Evolutionary conservation across 1,140 invertebrate genomes (phyloP).

Genomic region (Drosophila tsacasi): DNA sequence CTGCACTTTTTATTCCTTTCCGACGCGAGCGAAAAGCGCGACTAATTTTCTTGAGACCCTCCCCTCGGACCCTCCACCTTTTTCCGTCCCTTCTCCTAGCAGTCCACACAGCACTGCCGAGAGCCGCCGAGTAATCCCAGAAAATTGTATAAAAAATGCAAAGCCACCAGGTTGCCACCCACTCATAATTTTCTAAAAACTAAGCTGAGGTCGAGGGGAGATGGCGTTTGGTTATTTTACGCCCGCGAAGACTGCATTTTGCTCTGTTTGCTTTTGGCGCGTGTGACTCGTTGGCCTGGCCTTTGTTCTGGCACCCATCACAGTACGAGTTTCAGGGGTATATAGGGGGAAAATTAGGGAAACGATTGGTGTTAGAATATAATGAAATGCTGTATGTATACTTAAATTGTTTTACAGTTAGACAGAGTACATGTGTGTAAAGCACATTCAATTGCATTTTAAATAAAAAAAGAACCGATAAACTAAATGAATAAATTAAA

Average conservation of each 20-base stretch:
- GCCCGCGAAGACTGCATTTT: constrained; percentile 48
- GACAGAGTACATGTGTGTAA: no score
- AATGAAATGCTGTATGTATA: no score
- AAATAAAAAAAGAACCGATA: no score
- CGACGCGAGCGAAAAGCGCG: constrained; percentile 68
- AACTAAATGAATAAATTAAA: no score
- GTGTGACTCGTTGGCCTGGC: constrained; percentile 57
- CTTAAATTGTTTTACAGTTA: no score
- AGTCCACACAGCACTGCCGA: constrained; percentile 1
- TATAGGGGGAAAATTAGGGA: background rate
- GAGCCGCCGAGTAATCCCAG: constrained; percentile 58
- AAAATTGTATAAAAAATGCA: constrained; percentile 69
- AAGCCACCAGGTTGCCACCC: constrained; percentile 32
- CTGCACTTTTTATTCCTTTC: constrained; percentile 75
- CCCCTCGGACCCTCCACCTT: constrained; percentile 7
- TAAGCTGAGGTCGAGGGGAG: constrained; percentile 16
- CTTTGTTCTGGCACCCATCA: constrained; percentile 47
- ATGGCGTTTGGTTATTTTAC: constrained; percentile 32
- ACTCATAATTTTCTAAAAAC: constrained; percentile 67
- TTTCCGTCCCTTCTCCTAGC: background rate
- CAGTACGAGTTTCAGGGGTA: background rate
- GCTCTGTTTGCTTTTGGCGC: constrained; percentile 63
- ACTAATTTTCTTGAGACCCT: constrained; percentile 73
- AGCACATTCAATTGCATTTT: no score
- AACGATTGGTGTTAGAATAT: no score